Percentiles rank a stretch among this genome's conserved stretches.
These are phyloP conservation scores for Netelia fuscicornis DNA, from an alignment of 2,888 invertebrate genomes.

Conservation along the genomic window DNA sequence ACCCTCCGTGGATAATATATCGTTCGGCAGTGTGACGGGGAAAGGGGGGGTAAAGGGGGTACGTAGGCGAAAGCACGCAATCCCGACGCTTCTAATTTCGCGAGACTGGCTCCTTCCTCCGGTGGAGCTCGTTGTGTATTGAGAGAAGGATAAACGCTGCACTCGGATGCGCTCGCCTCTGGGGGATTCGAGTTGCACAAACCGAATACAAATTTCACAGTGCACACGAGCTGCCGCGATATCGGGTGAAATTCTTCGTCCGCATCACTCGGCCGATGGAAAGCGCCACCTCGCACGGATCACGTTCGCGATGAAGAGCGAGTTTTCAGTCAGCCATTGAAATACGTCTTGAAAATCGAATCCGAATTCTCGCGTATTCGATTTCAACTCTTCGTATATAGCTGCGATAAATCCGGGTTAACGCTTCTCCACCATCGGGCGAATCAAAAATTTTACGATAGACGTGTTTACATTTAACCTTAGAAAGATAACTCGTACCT, in stretches of 20 bases:
- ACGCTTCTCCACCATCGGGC: not conserved
- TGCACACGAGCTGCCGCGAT: slow-evolving; percentile 59
- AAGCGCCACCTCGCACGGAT: slow-evolving; percentile 36
- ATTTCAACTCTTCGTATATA: slow-evolving; percentile 3
- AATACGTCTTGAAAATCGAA: slow-evolving; percentile 50
- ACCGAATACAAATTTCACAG: slow-evolving; percentile 70
- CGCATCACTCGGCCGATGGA: slow-evolving; percentile 66
- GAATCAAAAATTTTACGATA: not conserved
- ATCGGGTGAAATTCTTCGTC: slow-evolving; percentile 70
- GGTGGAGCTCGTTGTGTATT: slow-evolving; percentile 1
- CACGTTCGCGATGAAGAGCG: slow-evolving; percentile 65
- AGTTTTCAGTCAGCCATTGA: slow-evolving; percentile 43
- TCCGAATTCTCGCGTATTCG: slow-evolving; percentile 2
- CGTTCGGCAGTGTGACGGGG: slow-evolving; percentile 38
- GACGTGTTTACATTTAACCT: not conserved
- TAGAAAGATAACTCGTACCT: too few species aligned
- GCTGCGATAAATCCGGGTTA: not conserved
- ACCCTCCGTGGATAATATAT: slow-evolving; percentile 32
- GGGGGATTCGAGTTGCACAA: slow-evolving; percentile 56
- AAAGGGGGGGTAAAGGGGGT: not conserved
- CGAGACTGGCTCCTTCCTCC: slow-evolving; percentile 35
- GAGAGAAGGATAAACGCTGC: slow-evolving; percentile 24
- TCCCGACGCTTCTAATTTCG: slow-evolving; percentile 66
- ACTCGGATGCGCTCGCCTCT: slow-evolving; percentile 54
- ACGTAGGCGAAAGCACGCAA: slow-evolving; percentile 5